Evolutionary conservation across 1,140 invertebrate species (phyloP), one percentile per base, ranked within the genome.

Genomic region (Brachionus calyciflorus): DNA sequence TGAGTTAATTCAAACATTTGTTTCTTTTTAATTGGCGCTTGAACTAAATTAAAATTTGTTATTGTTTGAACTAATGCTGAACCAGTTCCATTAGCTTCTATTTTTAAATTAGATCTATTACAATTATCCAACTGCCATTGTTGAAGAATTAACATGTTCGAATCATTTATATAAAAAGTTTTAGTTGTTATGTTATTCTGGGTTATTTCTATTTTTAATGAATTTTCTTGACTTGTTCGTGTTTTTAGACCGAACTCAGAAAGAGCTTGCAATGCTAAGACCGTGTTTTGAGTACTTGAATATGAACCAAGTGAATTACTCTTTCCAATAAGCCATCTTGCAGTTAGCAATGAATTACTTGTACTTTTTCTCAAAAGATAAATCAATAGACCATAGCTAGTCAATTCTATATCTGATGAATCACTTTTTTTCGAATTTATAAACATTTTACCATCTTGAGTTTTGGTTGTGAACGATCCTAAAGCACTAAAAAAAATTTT

Each of bases 341-440:
- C 89, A 17, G 95, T 88, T 0, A 93, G 90, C 17, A 93, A 82
- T 0, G 90, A 89, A 79, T 82, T 75, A 51, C 28, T 37, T n/a
- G 78, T 68, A 4, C 77, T 40, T 12, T 77, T 79, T 73, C 81
- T 78, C 80, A 88, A 87, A 14, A 90, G 80, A 17, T 89, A 84
- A 6, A 90, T 87, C 44, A 92, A 81, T 24, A 92, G 83, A 0
- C 89, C 91, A 85, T 95, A 96, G 0, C 92, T 88, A 0, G 93
- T 92, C 83, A 93, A 93, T 82, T 93, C 91, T n/a, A 94, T 89
- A 79, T 93, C 91, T 2, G 91, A 87, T 12, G 91, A 90, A 49
- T 89, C 88, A 4, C 17, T 70, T 51, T 46, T 24, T 33, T n/a
- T n/a, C n/a, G n/a, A 19, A 46, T 81, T 80, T 12, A 82, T 79